Evolutionary conservation across 2,888 invertebrate genomes (phyloP).

Genomic region (Volucella bombylans): DNA sequence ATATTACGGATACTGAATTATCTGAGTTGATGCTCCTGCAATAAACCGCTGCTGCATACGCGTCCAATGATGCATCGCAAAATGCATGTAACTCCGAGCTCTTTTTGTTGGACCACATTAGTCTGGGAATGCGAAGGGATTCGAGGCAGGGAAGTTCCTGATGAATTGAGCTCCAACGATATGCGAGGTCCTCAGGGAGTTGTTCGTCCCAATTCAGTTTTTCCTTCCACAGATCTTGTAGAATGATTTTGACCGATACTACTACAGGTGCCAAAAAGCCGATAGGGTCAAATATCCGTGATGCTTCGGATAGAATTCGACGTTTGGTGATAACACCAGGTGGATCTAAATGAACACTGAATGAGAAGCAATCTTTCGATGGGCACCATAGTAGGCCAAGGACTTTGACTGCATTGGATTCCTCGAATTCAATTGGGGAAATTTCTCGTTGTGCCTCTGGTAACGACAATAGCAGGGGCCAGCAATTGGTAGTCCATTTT

Average conservation of each 20-base stretch:
- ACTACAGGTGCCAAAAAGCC: no score
- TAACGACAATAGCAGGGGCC: slow-evolving; percentile 11
- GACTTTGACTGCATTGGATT: slow-evolving; percentile 26
- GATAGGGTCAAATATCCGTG: no score
- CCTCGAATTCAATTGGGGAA: neutral
- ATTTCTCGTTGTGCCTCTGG: neutral
- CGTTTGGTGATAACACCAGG: neutral
- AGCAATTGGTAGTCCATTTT: slow-evolving; percentile 25
- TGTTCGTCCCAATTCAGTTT: no score
- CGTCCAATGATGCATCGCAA: slow-evolving; percentile 61
- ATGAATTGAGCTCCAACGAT: slow-evolving; percentile 23
- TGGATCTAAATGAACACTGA: neutral
- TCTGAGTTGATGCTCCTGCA: slow-evolving; percentile 3
- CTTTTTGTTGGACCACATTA: slow-evolving; percentile 17
- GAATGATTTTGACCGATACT: no score
- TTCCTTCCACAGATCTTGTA: no score
- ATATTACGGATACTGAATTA: slow-evolving; percentile 1
- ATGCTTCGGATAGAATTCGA: slow-evolving; percentile 15
- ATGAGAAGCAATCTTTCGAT: slow-evolving; percentile 83
- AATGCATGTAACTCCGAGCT: slow-evolving; percentile 55
- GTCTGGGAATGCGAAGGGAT: slow-evolving; percentile 15
- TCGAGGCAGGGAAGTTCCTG: slow-evolving; percentile 14
- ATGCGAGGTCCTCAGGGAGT: neutral
- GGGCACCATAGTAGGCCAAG: slow-evolving; percentile 62
- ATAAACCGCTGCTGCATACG: slow-evolving; percentile 51